These are phyloP conservation scores for Aulostomus chinensis DNA, from an alignment of 2,797 vertebrate species.

Conservation along the genomic window DNA sequence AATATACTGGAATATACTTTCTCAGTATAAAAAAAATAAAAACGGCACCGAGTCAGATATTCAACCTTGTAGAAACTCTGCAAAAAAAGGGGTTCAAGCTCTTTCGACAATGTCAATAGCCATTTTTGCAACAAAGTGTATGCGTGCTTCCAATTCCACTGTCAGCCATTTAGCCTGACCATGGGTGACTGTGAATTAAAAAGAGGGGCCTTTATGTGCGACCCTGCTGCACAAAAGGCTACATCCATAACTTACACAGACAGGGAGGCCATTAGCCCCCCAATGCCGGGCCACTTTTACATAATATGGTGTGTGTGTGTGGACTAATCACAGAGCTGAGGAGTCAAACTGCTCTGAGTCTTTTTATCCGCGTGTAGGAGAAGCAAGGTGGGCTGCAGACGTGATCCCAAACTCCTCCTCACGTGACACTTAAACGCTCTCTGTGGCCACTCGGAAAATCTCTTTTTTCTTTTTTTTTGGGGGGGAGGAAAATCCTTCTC, in stretches of 20 bases:
- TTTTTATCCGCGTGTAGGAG: slow-evolving; percentile 20
- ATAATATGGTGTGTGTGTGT: slow-evolving; percentile 74
- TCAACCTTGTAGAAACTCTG: slow-evolving; percentile 61
- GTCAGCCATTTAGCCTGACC: slow-evolving; percentile 83
- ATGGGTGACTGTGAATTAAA: slow-evolving; percentile 84
- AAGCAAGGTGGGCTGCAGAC: slow-evolving; percentile 18
- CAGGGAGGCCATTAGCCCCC: slow-evolving; percentile 78
- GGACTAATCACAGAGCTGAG: slow-evolving; percentile 75
- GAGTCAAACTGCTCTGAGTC: slow-evolving; percentile 58
- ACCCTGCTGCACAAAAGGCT: slow-evolving; percentile 82
- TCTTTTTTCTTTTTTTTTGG: slow-evolving; percentile 21
- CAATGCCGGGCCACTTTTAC: slow-evolving; percentile 78
- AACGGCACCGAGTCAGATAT: slow-evolving; percentile 33
- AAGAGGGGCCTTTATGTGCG: slow-evolving; percentile 82
- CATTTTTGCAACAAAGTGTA: slow-evolving; percentile 61
- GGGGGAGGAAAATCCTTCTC: too few relatives aligned
- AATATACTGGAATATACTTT: slow-evolving; percentile 26
- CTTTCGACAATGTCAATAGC: slow-evolving; percentile 61
- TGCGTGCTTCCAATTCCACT: slow-evolving; percentile 75
- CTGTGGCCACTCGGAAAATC: slow-evolving; percentile 18
- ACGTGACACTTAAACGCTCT: background rate
- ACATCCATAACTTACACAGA: slow-evolving; percentile 83
- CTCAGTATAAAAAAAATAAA: too few relatives aligned
- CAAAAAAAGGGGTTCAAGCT: slow-evolving; percentile 48
- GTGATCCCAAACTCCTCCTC: too few relatives aligned